Base-by-base conservation (phyloP, 2,113 vertebrate genomes). In the Bettongia penicillata region DNA sequence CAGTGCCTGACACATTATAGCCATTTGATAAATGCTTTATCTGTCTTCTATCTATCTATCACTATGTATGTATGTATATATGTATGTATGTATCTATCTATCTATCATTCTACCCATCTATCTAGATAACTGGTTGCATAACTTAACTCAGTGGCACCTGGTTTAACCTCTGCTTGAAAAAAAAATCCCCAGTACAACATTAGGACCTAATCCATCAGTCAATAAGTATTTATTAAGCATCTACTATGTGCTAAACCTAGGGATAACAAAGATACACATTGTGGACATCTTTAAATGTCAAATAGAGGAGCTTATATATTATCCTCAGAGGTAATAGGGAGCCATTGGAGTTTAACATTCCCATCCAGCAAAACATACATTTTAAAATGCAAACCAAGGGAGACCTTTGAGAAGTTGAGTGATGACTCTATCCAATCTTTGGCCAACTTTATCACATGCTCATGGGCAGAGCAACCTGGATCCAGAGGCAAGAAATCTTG, bases 401-500 rank as follows among this genome's bases (percentile, higher is more conserved):
- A 55, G 90, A 47, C 52, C 68, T 43, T 96, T 97, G 84, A 94
- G 92, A 84, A 96, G 77, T 55, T 93, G 57, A 93, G 51, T 92
- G 93, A 97, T 95, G 55, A 94, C 96, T 61, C 94, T 90, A 61
- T 96, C 92, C 96, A 61, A 94, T 97, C 93, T 96, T 93, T 97
- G 93, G 90, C 94, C 52, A 52, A 92, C 95, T 91, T 95, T n/a
- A 51, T 61, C 91, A 50, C 37, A 95, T 51, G 47, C 14, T 77
- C 16, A 37, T n/a, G 61, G 14, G 16, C 14, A 19, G 61, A 77
- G 61, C 31, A 68, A 11, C 37, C 61, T 77, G 37, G 61, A 77
- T 77, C 61, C 37, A 77, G 61, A 77, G 61, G 31, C 61, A 77
- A 77, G 16, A n/a, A 19, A 77, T 14, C 14, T 77, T 31, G 1